These are phyloP conservation scores for Acropora yongei DNA, from an alignment of 64 coral and sea anemone species.

Conservation along the genomic window DNA sequence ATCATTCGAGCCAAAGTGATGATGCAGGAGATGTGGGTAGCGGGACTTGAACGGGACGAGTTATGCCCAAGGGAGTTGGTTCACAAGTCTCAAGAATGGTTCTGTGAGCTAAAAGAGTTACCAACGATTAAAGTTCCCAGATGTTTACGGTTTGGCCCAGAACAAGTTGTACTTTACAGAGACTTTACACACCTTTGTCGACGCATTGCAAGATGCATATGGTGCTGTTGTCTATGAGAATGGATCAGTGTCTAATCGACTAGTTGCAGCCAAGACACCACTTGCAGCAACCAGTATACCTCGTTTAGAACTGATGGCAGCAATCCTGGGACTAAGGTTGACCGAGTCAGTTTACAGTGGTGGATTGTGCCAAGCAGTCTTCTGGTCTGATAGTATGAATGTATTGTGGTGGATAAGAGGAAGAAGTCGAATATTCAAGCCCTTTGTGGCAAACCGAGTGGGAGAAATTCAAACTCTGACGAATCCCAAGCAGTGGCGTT, in stretches of 20 bases:
- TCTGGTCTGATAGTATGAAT: conserved; percentile 58
- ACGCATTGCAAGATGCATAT: conserved; percentile 11
- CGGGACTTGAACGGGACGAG: conserved; percentile 50
- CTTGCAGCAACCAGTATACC: conserved; percentile 16
- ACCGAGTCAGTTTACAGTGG: background rate
- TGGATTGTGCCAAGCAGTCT: background rate
- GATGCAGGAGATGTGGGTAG: conserved; percentile 58
- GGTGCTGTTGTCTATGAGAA: conserved; percentile 48
- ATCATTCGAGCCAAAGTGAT: conserved; percentile 49
- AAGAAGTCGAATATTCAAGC: conserved; percentile 24
- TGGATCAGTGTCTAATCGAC: conserved; percentile 1
- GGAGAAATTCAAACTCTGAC: conserved; percentile 21
- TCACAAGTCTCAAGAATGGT: conserved; percentile 3
- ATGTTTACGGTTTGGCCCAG: conserved; percentile 49
- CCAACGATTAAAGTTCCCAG: conserved; percentile 29
- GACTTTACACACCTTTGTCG: conserved; percentile 46
- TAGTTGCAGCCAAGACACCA: conserved; percentile 44
- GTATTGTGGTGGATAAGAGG: conserved; percentile 50
- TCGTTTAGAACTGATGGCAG: conserved; percentile 52
- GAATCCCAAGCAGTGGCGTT: conserved; percentile 31
- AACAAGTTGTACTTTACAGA: conserved; percentile 19
- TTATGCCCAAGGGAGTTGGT: background rate
- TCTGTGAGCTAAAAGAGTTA: conserved; percentile 1
- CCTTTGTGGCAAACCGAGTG: conserved; percentile 54
- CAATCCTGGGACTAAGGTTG: conserved; percentile 43